Evolutionary conservation across 2,888 invertebrate species (phyloP), one percentile per base, ranked within the genome.

Genomic region (Pheosia gnoma): DNA sequence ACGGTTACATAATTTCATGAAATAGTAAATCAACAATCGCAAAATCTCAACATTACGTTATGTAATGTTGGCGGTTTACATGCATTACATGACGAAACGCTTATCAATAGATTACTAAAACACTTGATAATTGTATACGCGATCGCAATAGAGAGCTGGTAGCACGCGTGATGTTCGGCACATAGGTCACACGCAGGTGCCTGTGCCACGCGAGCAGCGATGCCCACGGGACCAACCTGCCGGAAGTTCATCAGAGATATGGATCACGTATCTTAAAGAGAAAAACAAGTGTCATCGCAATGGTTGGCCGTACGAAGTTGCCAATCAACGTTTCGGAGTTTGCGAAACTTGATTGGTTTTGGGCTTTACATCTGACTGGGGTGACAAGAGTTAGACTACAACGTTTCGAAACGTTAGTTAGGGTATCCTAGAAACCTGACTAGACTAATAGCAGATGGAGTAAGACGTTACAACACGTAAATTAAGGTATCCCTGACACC

Each of bases 21-120:
- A 47, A n/a, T 7, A 8, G 9, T 41, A 41, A 41, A 7, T 8
- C 41, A 4, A n/a, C n/a, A 5, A 47, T 4, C 8, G n/a, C 11
- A 47, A 47, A 47, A n/a, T n/a, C 47, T 47, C n/a, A 47, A n/a
- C n/a, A 4, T 4, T 4, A n/a, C 47, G 9, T 47, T 47, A n/a
- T 5, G 9, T 47, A 47, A 25, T 25, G 25, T 25, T 25, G 25
- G 25, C 25, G 25, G 25, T 25, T 25, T 8, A 41, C 41, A 41
- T 8, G 8, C 41, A 7, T 7, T 47, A n/a, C 4, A 63, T 72
- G 67, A 66, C 55, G 65, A 61, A 71, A 71, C 55, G 43, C 61
- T 75, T 71, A 75, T 74, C 73, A 60, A 38, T 53, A 0, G 55
- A 62, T 74, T 75, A 75, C 67, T 52, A 66, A 75, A 75, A 47